A percentile compares a stretch with the other conserved stretches of the same genome.
Evolutionary conservation across 2,113 vertebrate genomes (phyloP).

Genomic region (Charadrius vociferus): DNA sequence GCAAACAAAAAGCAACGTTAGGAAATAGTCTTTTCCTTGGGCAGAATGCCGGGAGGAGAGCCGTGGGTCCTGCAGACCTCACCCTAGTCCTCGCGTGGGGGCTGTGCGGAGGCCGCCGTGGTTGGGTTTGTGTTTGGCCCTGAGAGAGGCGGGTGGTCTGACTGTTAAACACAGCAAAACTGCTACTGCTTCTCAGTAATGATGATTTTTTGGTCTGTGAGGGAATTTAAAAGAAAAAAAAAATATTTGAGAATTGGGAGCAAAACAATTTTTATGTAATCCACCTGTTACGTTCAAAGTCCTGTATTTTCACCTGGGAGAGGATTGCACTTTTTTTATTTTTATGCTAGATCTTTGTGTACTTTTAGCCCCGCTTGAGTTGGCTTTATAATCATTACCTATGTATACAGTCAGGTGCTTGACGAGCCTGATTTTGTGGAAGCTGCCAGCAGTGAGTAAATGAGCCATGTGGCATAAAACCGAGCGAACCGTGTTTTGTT

Average conservation of each 20-base stretch:
- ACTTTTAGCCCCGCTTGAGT: slow-evolving; percentile 29
- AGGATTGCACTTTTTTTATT: not conserved
- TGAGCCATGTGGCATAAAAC: slow-evolving; percentile 33
- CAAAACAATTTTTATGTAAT: not conserved
- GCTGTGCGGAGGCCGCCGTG: not conserved
- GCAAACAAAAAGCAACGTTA: not conserved
- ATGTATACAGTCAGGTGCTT: slow-evolving; percentile 32
- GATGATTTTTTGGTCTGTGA: not conserved
- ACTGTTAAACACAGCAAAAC: not conserved
- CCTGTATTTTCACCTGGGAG: slow-evolving; percentile 22
- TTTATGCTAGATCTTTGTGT: slow-evolving; percentile 20
- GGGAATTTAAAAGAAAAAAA: not conserved
- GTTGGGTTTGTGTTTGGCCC: not conserved
- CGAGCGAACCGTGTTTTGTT: not conserved
- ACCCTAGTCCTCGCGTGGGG: accelerated
- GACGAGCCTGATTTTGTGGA: slow-evolving; percentile 14
- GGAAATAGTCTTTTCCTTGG: not conserved
- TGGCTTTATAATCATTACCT: slow-evolving; percentile 58
- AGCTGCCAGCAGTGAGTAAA: slow-evolving; percentile 53
- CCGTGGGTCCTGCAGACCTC: not conserved
- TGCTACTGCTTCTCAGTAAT: not conserved
- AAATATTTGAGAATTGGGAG: not conserved
- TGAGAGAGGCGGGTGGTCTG: not conserved
- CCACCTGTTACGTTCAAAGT: not conserved
- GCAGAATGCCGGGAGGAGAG: not conserved